Conservation (phyloP, 2,113 vertebrate genomes). For the Poicephalus gulielmi region DNA sequence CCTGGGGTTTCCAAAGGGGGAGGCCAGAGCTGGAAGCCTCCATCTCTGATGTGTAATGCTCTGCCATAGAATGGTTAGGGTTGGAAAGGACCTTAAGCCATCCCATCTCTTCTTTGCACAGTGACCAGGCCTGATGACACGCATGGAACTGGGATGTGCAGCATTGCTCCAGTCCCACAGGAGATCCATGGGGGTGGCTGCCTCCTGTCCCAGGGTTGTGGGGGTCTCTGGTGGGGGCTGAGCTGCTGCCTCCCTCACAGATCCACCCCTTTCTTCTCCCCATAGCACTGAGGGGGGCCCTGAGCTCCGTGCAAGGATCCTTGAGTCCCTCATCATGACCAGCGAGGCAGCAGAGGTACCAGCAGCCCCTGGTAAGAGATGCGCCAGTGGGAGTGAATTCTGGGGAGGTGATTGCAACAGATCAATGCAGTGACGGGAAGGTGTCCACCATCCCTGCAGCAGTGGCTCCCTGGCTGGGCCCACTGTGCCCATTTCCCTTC, state of each 20-base stretch:
- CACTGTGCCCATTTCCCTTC: neutral
- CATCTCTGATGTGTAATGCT: neutral
- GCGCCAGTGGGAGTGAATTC: rapidly evolving
- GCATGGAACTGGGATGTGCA: rapidly evolving
- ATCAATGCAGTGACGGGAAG: rapidly evolving
- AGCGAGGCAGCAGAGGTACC: constrained; percentile 71
- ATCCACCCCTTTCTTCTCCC: neutral
- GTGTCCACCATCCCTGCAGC: rapidly evolving
- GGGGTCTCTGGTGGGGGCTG: rapidly evolving
- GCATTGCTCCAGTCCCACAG: neutral
- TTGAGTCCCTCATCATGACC: constrained; percentile 77
- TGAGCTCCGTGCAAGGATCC: constrained; percentile 76
- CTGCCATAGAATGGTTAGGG: neutral
- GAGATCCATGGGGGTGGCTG: rapidly evolving
- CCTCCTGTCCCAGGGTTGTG: rapidly evolving
- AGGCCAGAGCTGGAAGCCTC: neutral
- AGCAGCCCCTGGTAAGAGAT: constrained; percentile 78
- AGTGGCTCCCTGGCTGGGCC: neutral
- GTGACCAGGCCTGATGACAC: rapidly evolving
- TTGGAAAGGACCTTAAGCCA: neutral
- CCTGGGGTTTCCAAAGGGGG: rapidly evolving
- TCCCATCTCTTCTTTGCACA: rapidly evolving
- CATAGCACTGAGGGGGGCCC: constrained; percentile 72
- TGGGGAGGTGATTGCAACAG: neutral
- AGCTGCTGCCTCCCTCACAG: neutral